phyloP scores from a whole-genome alignment of 2,797 vertebrate genomes.

The Gadopsis bispinosus region DNA sequence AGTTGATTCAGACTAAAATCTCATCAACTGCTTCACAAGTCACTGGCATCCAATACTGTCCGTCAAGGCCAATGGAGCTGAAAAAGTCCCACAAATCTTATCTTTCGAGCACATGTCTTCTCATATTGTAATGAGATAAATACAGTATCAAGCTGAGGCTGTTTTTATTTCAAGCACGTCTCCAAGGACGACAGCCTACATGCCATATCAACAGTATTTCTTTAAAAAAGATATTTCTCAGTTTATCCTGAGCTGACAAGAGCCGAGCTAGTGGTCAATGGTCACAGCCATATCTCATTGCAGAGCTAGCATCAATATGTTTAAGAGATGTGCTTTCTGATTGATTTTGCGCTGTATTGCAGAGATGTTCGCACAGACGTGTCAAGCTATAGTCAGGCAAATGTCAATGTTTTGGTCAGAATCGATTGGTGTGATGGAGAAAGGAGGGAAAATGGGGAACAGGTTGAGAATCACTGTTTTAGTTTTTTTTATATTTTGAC shows the following conservation, averaged over 20 bases:
- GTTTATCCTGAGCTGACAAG: constrained; percentile 22
- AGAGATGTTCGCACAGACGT: constrained; percentile 16
- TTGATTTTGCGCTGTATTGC: constrained; percentile 38
- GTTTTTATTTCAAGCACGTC: constrained; percentile 36
- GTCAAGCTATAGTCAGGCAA: constrained; percentile 4
- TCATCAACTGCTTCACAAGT: constrained; percentile 62
- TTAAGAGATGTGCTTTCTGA: constrained; percentile 32
- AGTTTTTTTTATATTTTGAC: too few relatives aligned
- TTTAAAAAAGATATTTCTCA: constrained; percentile 32
- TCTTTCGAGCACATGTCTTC: constrained; percentile 47
- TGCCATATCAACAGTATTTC: constrained; percentile 33
- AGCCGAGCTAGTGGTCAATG: not conserved
- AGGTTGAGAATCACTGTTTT: not conserved
- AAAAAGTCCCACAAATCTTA: constrained; percentile 37
- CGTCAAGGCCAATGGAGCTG: constrained; percentile 44
- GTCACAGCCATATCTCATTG: constrained; percentile 47
- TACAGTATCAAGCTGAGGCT: constrained; percentile 11
- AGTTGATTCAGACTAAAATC: constrained; percentile 44
- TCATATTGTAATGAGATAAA: constrained; percentile 30
- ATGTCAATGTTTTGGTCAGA: constrained; percentile 27
- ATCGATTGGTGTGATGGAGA: constrained; percentile 17
- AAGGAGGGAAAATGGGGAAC: constrained; percentile 25
- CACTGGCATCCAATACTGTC: constrained; percentile 45
- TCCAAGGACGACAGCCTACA: constrained; percentile 19
- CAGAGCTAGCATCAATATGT: constrained; percentile 35